Evolutionary conservation across 2,888 invertebrate genomes (phyloP).

Genomic region (Boloria euphrosyne): DNA sequence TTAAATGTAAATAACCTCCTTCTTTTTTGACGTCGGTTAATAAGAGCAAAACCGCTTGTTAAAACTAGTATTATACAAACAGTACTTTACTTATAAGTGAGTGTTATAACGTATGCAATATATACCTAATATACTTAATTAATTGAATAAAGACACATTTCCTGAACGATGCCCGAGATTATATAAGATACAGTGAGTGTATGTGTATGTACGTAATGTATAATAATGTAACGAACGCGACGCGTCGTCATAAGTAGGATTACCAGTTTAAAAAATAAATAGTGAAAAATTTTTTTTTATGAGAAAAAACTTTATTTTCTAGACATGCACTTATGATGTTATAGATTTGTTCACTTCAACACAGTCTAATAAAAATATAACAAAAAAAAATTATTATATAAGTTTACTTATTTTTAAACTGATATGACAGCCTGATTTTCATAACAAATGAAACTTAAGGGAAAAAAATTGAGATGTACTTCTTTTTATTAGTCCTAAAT

Average conservation of each 20-base stretch:
- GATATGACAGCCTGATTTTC: no score
- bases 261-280: conserved; percentile 15
- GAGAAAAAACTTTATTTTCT: no score
- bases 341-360: no score
- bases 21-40: no score
- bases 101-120: conserved; percentile 11
- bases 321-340: no score
- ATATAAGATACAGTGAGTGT: conserved; percentile 16
- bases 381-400: no score
- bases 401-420: no score
- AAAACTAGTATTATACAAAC: not conserved
- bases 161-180: conserved; percentile 25
- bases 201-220: conserved; percentile 16
- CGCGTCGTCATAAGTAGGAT: conserved; percentile 29
- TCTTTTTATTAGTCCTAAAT: not conserved
- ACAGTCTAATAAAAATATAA: no score
- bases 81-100: conserved; percentile 20
- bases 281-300: not conserved
- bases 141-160: conserved; percentile 20
- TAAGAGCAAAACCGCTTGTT: no score
- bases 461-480: no score
- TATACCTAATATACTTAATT: conserved; percentile 7
- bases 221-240: conserved; percentile 29
- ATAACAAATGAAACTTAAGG: no score
- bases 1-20: no score